Evolutionary conservation across 2,797 vertebrate genomes (phyloP), one percentile per base, ranked within the genome.

Genomic region (Iguana delicatissima): DNA sequence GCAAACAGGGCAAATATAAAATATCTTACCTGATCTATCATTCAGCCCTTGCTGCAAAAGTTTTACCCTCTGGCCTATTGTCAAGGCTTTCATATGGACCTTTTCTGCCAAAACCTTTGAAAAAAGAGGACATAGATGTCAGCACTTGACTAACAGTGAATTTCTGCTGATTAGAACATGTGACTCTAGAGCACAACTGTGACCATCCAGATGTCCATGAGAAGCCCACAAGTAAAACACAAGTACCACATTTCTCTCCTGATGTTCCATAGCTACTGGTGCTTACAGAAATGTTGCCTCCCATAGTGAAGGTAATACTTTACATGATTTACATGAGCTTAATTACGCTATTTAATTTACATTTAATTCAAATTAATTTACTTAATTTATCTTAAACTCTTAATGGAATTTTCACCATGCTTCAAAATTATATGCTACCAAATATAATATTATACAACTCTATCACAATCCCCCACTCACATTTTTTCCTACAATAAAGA

Each of bases 41-140:
- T 96, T 98, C 90, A 99, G 98, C 79, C 99, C 99, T 94, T 98
- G 98, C 84, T 99, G 98, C 96, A 99, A 97, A 2, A 99, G 95
- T 93, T 96, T 97, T 85, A 99, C 99, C 97, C 99, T 99, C 95
- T 99, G 99, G 84, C 99, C 99, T 92, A 99, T 99, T 86, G 97
- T 98, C 92, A 99, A 92, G 90, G 98, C 98, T 97, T 97, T 98
- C 93, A 99, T 97, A 85, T 99, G 98, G 96, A 99, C 98, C 92
- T 99, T 99, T 59, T 99, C 99, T 74, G 98, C 97, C 92, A 99
- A 97, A 96, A 99, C 98, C 99, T 99, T 94, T 89, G 92, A 94
- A 93, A 94, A 89, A 95, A 52, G 35, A 50, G 85, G 12, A 76
- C 35, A 72, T 7, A 76, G 6, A 79, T 1, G 8, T 89, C 57